These are phyloP conservation scores for Haemorhous mexicanus DNA, from an alignment of 2,113 vertebrate species.

Conservation along the genomic window DNA sequence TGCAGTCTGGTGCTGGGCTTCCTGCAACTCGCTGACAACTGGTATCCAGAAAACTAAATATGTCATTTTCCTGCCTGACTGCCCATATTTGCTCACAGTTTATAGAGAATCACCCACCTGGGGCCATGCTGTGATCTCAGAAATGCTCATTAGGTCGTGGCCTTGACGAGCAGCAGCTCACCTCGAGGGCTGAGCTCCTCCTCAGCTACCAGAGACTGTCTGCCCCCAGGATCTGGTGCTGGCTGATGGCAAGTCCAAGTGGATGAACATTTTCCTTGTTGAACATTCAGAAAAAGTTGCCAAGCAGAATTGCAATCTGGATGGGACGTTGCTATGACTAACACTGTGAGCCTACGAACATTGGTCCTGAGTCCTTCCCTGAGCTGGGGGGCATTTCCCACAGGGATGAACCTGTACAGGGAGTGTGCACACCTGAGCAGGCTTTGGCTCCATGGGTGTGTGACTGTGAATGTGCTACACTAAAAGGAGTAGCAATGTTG, in stretches of 20 bases:
- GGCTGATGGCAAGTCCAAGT: not conserved
- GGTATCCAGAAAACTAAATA: not conserved
- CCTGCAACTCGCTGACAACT: not conserved
- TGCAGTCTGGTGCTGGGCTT: not conserved
- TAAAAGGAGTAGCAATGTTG: too few relatives aligned
- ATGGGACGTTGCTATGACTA: fast-evolving
- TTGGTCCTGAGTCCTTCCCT: not conserved
- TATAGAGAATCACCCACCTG: not conserved
- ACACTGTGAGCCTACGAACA: too few relatives aligned
- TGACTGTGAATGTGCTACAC: not conserved
- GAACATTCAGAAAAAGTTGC: not conserved
- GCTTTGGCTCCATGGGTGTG: fast-evolving
- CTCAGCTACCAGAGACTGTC: not conserved
- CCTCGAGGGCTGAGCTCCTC: not conserved
- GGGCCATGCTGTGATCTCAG: not conserved
- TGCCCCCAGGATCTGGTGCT: too few relatives aligned
- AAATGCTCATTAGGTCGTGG: fast-evolving
- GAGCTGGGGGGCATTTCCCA: too few relatives aligned
- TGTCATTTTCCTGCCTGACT: not conserved
- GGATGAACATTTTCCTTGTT: too few relatives aligned
- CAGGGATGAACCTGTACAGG: too few relatives aligned
- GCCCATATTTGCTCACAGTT: not conserved
- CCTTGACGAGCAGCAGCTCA: not conserved
- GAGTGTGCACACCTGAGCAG: too few relatives aligned
- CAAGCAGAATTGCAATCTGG: fast-evolving